Percentiles rank a stretch among this genome's conserved stretches.
phyloP scores from a whole-genome alignment of 2,113 vertebrate genomes.

The Cephalopterus ornatus region DNA sequence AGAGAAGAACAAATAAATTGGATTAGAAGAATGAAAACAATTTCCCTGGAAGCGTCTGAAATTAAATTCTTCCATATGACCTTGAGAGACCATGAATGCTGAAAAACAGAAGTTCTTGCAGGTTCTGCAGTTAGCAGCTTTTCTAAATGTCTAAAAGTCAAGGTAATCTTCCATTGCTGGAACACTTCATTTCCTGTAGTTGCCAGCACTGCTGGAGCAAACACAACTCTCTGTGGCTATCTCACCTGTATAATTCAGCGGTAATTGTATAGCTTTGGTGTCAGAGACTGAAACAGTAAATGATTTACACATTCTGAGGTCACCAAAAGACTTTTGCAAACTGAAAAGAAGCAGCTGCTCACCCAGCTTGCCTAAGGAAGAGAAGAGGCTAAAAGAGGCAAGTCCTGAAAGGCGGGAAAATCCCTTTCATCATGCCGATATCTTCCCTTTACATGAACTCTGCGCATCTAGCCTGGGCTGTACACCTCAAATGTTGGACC shows the following conservation, averaged over 20 bases:
- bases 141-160: neutral
- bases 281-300: too few species aligned
- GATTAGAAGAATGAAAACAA: neutral
- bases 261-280: neutral
- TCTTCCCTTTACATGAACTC: too few species aligned
- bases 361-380: too few species aligned
- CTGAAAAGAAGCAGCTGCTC: too few species aligned
- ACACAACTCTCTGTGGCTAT: neutral
- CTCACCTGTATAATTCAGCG: neutral
- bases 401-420: too few species aligned
- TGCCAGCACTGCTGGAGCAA: neutral
- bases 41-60: neutral
- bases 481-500: too few species aligned
- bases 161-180: neutral
- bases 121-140: neutral
- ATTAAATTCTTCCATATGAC: neutral
- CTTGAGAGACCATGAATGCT: neutral
- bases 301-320: too few species aligned
- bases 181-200: neutral
- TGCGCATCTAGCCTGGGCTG: too few species aligned
- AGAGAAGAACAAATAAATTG: neutral
- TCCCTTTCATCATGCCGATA: too few species aligned
- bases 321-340: too few species aligned
- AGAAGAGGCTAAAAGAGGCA: too few species aligned
- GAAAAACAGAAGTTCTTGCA: neutral